Percentiles rank a stretch among this genome's conserved stretches.
phyloP scores from a whole-genome alignment of 2,888 invertebrate species.

The Helicoverpa assulta region DNA sequence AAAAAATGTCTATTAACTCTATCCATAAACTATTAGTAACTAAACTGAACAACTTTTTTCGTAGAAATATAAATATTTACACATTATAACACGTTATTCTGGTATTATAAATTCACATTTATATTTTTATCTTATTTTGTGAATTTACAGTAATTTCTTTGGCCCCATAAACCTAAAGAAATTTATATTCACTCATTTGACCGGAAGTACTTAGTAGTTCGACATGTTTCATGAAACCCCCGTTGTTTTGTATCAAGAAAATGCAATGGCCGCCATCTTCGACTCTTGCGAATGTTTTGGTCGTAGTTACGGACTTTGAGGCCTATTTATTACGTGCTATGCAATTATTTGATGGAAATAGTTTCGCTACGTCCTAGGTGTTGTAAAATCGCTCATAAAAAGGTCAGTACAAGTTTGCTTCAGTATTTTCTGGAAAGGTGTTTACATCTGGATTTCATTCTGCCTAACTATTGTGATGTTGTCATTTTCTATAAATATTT shows the following conservation, averaged over 20 bases:
- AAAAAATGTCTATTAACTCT: conserved; percentile 57
- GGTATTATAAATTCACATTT: background rate
- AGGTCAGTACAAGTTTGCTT: conserved; percentile 83
- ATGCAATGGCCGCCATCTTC: conserved; percentile 96
- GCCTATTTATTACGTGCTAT: conserved; percentile 85
- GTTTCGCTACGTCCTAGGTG: conserved; percentile 83
- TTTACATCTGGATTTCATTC: conserved; percentile 94
- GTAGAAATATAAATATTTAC: fast-evolving
- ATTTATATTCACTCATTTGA: conserved; percentile 56
- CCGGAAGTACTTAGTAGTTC: conserved; percentile 82
- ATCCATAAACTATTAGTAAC: conserved; percentile 59
- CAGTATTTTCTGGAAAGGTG: conserved; percentile 90
- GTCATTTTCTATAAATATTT: conserved; percentile 82
- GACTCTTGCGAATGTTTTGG: conserved; percentile 95
- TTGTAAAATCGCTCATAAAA: conserved; percentile 76
- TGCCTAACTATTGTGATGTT: conserved; percentile 91
- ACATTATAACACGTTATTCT: fast-evolving
- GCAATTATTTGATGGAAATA: conserved; percentile 84
- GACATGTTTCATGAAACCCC: conserved; percentile 88
- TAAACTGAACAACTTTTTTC: conserved; percentile 25
- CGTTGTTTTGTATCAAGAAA: conserved; percentile 94
- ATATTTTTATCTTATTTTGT: fast-evolving
- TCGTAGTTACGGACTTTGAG: conserved; percentile 89
- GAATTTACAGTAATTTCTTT: fast-evolving
- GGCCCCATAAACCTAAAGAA: fast-evolving